A percentile compares a stretch with the other conserved stretches of the same genome.
phyloP scores from a whole-genome alignment of 1,140 invertebrate genomes.

The Eulimnadia texana region DNA sequence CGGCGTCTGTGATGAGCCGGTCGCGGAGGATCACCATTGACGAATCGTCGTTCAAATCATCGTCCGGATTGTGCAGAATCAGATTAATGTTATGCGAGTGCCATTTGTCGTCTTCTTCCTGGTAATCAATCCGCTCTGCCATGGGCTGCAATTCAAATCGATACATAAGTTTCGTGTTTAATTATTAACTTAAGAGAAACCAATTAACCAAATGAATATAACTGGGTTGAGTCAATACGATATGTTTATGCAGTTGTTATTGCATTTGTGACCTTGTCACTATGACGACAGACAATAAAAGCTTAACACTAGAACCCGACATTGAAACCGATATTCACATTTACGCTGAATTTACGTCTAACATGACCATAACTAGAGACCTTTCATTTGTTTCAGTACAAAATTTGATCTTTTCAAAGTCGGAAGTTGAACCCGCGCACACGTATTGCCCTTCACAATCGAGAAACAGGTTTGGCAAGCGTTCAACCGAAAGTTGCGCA shows the following conservation, averaged over 20 bases:
- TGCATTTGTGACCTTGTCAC: neutral
- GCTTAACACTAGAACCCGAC: too few species aligned
- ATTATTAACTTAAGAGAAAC: neutral
- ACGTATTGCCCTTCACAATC: too few species aligned
- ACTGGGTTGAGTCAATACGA: neutral
- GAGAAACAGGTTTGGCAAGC: too few species aligned
- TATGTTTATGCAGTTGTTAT: neutral
- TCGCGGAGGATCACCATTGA: constrained; percentile 58
- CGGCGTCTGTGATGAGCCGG: constrained; percentile 75
- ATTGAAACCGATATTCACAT: too few species aligned
- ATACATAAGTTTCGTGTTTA: neutral
- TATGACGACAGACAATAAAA: neutral
- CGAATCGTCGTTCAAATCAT: neutral
- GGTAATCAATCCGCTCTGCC: neutral
- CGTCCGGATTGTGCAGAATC: constrained; percentile 21
- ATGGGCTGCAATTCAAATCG: neutral
- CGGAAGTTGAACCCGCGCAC: too few species aligned
- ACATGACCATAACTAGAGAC: neutral
- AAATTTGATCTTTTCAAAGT: neutral
- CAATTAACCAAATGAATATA: neutral
- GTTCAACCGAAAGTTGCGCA: too few species aligned
- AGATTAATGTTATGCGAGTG: constrained; percentile 29
- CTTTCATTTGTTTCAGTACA: neutral
- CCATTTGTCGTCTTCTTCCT: constrained; percentile 18
- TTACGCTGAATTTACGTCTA: neutral